Percentiles rank a stretch among this genome's conserved stretches.
Conservation (phyloP, 2,888 invertebrate species). For the Xanthorhoe spadicearia region DNA sequence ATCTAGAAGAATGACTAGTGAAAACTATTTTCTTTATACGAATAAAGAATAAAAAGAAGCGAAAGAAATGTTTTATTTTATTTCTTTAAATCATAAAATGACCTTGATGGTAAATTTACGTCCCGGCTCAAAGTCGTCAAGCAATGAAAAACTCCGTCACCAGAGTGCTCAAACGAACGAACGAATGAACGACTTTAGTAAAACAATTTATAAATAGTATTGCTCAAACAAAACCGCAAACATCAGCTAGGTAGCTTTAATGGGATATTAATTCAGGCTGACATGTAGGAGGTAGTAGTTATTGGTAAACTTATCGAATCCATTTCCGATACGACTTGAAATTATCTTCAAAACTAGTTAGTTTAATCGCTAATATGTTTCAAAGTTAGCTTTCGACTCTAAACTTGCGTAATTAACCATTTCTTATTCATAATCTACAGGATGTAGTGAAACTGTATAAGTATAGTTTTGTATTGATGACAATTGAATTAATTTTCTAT, state of each 20-base stretch:
- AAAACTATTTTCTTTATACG: background rate
- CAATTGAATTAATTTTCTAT: no score
- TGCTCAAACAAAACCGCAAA: background rate
- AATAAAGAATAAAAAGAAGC: no score
- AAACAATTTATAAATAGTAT: no score
- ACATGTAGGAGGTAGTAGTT: background rate
- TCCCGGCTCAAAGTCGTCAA: no score
- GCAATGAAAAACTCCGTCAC: no score
- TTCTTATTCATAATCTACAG: constrained; percentile 28
- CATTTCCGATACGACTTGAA: constrained; percentile 33
- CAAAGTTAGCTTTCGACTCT: constrained; percentile 41
- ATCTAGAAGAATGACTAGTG: no score
- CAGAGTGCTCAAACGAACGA: no score
- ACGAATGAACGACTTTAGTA: no score
- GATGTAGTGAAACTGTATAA: background rate
- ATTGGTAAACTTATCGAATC: constrained; percentile 21
- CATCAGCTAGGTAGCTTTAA: background rate
- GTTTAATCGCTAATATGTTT: constrained; percentile 37
- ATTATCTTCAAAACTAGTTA: constrained; percentile 32
- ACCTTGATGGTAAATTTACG: no score
- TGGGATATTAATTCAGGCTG: constrained; percentile 1
- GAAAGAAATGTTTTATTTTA: no score
- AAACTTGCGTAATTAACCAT: constrained; percentile 41
- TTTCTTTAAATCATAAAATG: no score
- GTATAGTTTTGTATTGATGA: no score